Base-by-base conservation (phyloP, 2,888 invertebrate species). In the Xanthostigma xanthostigma region DNA sequence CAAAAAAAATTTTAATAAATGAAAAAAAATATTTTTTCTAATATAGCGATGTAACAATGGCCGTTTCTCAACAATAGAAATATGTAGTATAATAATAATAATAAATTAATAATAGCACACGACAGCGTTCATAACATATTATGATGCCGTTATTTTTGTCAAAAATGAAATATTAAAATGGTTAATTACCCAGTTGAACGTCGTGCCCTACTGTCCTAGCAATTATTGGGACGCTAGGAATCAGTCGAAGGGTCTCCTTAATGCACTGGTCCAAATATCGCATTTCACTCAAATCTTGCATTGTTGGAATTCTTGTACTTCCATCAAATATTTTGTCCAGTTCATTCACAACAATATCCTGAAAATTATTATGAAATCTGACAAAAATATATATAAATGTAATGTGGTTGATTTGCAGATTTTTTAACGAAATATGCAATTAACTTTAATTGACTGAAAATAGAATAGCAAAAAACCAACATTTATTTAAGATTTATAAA, bases 231-330 rank as follows among this genome's bases (percentile, higher is more conserved):
- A 83, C 80, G 54, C 80, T 80, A 1, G 84, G 83, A 54, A 75
- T 79, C 9, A 83, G 60, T 44, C 82, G 64, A 45, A 83, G 58
- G 0, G 79, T 71, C 59, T 83, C 83, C 60, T 83, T 83, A 44
- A 84, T 78, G 54, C 80, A 81, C 55, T 75, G 75, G 54, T 83
- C 83, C 52, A 83, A 66, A 57, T 81, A 83, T 49, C 73, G 71
- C 76, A 83, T 76, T 48, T 74, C 70, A 51, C 75, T 63, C n/a
- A 83, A 62, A 53, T 78, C 76, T 40, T 73, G 72, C 62, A 75
- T 70, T 4, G 68, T 72, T 1, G 73, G 70, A 0, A 70, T 60
- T 8, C 74, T 0, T 63, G 71, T 14, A 57, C 59, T 55, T 65
- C 66, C 40, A 6, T 63, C 65, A 48, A 73, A 71, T 52, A 74